Evolutionary conservation across 2,797 vertebrate species (phyloP).

Genomic region (Coranthus polyacanthus): DNA sequence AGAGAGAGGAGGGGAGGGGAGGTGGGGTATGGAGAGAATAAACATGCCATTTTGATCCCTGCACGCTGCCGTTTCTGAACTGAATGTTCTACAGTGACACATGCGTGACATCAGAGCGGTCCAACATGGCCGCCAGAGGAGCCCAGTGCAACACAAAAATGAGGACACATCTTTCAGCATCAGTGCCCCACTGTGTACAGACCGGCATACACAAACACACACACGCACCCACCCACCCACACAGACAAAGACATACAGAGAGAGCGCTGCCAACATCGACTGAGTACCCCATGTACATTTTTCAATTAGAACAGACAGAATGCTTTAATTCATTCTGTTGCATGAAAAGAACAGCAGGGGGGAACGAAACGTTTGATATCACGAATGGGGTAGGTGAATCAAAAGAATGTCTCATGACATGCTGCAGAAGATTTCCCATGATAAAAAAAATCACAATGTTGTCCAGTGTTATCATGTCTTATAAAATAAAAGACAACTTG

Average conservation of each 20-base stretch:
- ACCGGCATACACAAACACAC: constrained; percentile 64
- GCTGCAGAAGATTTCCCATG: constrained; percentile 32
- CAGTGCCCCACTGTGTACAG: constrained; percentile 77
- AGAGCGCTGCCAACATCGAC: constrained; percentile 48
- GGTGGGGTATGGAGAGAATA: constrained; percentile 39
- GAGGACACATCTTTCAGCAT: constrained; percentile 85
- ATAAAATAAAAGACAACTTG: constrained; percentile 61
- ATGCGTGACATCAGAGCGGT: constrained; percentile 74
- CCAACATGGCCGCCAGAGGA: constrained; percentile 73
- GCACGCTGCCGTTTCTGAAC: constrained; percentile 41
- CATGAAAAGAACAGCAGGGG: constrained; percentile 13
- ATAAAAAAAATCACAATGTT: constrained; percentile 40
- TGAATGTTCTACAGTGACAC: constrained; percentile 70
- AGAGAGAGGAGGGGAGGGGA: constrained; percentile 5
- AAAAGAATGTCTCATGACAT: constrained; percentile 58
- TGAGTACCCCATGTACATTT: constrained; percentile 62
- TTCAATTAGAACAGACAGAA: constrained; percentile 67
- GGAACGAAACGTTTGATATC: constrained; percentile 49
- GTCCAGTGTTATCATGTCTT: constrained; percentile 35
- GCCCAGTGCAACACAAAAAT: constrained; percentile 70
- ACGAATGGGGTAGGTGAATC: constrained; percentile 43
- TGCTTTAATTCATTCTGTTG: constrained; percentile 51
- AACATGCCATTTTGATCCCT: constrained; percentile 61
- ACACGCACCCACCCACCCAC: constrained; percentile 49
- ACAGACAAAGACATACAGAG: constrained; percentile 62